Conservation (phyloP, 1,140 invertebrate species). For the Drosophila pandora region DNA sequence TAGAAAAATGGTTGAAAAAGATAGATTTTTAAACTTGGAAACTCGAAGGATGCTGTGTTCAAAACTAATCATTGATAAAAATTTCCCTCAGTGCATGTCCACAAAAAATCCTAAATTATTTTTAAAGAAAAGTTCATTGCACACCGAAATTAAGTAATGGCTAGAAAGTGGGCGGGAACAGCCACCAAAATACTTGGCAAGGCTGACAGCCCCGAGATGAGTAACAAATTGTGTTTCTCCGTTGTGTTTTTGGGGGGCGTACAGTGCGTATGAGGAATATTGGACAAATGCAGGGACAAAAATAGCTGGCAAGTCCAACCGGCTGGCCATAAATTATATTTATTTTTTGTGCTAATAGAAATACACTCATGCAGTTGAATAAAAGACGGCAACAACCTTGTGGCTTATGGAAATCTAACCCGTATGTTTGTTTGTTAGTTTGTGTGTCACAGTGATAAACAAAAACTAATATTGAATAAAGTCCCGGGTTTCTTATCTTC, state of each 20-base stretch:
- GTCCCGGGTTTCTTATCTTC: slow-evolving; percentile 56
- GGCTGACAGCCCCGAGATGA: slow-evolving; percentile 52
- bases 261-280: slow-evolving; percentile 50
- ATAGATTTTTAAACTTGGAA: too few species aligned
- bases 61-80: too few species aligned
- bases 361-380: slow-evolving; percentile 5
- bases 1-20: neutral
- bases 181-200: slow-evolving; percentile 32
- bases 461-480: slow-evolving; percentile 78
- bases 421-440: neutral
- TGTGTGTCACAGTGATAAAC: slow-evolving; percentile 43
- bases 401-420: slow-evolving; percentile 26
- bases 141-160: slow-evolving; percentile 70
- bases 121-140: slow-evolving; percentile 60
- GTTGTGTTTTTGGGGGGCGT: slow-evolving; percentile 1
- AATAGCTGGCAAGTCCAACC: slow-evolving; percentile 11
- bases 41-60: too few species aligned
- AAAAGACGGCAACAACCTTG: slow-evolving; percentile 26
- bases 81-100: neutral
- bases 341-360: neutral
- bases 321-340: slow-evolving; percentile 21
- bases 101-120: slow-evolving; percentile 1
- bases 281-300: slow-evolving; percentile 17
- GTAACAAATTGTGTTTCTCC: slow-evolving; percentile 44
- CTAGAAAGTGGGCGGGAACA: slow-evolving; percentile 39